Base-by-base conservation (phyloP, 2,113 vertebrate species). In the Poicephalus meyeri region DNA sequence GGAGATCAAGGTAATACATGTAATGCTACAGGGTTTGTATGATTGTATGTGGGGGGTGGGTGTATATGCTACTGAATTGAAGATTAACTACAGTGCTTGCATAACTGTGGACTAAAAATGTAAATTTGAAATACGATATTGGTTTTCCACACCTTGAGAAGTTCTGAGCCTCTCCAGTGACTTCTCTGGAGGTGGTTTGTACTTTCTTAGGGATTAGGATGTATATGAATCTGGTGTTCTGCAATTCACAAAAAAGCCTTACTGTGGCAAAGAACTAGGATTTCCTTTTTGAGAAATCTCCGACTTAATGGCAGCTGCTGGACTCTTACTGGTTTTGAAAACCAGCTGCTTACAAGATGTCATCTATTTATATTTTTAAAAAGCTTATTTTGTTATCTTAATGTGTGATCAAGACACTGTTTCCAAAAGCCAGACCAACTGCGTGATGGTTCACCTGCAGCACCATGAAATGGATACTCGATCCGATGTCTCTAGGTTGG, bases 1-100 rank as follows among this genome's bases (percentile, higher is more conserved):
- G 99, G 99, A 89, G 99, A 99, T 97, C 99, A 99, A 99, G 99
- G 99, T 99, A 98, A 56, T 24, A 8, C 9, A 4, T 29, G 13
- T 53, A 65, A 55, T 28, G 23, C 19, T 56, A 63, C 13, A 56
- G 73, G 31, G 37, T 76, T 80, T 77, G 9, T 52, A 11, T 31
- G 39, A 28, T 44, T 5, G 1, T 7, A 29, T 26, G 8, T 26
- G n/a, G 18, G 9, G 50, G 29, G 24, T 4, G 49, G 46, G 17
- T 6, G 25, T 24, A 20, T 46, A 25, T 31, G 9, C 68, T 86
- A 42, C 55, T 47, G 28, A 70, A 23, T 29, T 11, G 53, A 42
- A 77, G 41, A 13, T 29, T 31, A 71, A 61, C 35, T 46, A 55
- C 33, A 50, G 53, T 56, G 20, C 52, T 83, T 13, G 0, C 11